Evolutionary conservation across 2,888 invertebrate species (phyloP), one percentile per base, ranked within the genome.

Genomic region (Drosophila sordidula): DNA sequence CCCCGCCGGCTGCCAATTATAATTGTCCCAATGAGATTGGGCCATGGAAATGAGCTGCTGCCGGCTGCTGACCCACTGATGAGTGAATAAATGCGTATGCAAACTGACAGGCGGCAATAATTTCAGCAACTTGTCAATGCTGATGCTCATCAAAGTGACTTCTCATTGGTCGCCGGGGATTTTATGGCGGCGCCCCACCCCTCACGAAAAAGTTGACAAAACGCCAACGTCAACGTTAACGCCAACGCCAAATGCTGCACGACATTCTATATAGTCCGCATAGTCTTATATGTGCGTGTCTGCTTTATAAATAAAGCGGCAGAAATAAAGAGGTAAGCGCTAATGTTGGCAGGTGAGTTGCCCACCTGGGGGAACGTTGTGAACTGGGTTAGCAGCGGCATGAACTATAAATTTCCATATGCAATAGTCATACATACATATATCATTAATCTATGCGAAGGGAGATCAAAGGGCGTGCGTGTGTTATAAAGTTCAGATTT

Each of bases 91-190:
- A 88, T 77, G 75, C 67, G 67, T 63, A 84, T 75, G 81, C 72
- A 70, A 80, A 64, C 70, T 70, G 89, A 83, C 87, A 80, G 78
- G 64, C 75, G 78, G 75, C 87, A 86, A 84, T 84, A 86, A 88
- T 86, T 83, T 84, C 81, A 86, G 58, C 81, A 71, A 88, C 75
- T 78, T 84, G 84, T 84, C 84, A 84, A 77, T 88, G 77, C 70
- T 58, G 80, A 86, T 87, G 83, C 80, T 80, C 88, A 86, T 83
- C 83, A 86, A 86, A 86, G 83, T 75, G 87, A 79, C 77, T 87
- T 68, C 22, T 69, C 64, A 75, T 63, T 51, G 56, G 41, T 41
- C 75, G 52, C 50, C 18, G 62, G 46, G 44, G 49, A 64, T 58
- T 54, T 12, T 51, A 41, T 57, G 38, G 29, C 50, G 12, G 8